These are phyloP conservation scores for Cepphus grylle DNA, from an alignment of 2,113 vertebrate species.

Conservation along the genomic window DNA sequence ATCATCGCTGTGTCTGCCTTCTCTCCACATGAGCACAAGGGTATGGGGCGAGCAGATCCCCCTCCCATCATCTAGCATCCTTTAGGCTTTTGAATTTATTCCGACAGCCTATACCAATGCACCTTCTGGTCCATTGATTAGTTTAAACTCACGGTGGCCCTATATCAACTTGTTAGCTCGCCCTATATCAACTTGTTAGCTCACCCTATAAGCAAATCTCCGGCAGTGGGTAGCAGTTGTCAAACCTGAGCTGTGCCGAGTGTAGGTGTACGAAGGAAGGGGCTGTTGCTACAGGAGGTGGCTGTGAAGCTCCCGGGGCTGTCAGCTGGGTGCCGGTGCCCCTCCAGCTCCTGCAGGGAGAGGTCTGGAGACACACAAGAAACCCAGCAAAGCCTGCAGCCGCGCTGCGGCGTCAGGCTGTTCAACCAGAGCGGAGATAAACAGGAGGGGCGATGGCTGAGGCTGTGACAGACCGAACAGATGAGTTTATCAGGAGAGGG, in stretches of 20 bases:
- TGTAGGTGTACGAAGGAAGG: background rate
- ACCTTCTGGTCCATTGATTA: background rate
- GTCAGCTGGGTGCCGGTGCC: background rate
- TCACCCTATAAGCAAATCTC: background rate
- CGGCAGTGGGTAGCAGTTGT: too few relatives aligned
- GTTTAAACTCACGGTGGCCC: background rate
- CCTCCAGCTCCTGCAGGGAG: background rate
- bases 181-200: background rate
- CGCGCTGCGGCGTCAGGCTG: background rate
- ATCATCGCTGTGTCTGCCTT: background rate
- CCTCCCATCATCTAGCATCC: background rate
- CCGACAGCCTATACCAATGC: background rate
- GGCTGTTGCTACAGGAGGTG: background rate
- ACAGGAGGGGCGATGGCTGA: background rate
- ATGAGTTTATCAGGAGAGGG: background rate
- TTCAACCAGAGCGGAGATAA: background rate
- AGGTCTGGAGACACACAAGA: background rate
- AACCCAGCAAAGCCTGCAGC: background rate
- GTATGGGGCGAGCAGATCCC: background rate
- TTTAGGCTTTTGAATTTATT: background rate
- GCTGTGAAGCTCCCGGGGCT: background rate
- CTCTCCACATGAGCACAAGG: accelerated
- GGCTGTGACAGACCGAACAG: background rate
- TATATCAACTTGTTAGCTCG: background rate
- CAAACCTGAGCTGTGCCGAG: background rate